phyloP scores from a whole-genome alignment of 2,888 invertebrate species.

The Ariolimax columbianus region DNA sequence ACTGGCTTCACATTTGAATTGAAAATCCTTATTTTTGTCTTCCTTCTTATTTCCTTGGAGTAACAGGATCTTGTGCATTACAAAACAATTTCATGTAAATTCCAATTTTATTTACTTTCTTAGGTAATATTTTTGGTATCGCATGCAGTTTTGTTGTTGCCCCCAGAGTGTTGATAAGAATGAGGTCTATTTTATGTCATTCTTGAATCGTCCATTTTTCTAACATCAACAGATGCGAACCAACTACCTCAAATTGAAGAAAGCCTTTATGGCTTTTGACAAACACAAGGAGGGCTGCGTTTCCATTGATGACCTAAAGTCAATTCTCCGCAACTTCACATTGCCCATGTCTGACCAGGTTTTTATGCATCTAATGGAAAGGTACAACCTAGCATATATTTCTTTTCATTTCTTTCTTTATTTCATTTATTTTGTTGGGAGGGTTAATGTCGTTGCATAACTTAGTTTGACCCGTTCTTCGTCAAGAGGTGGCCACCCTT shows the following conservation, averaged over 20 bases:
- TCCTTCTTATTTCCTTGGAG: no score
- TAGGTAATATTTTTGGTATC: no score
- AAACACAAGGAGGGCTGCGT: conserved; percentile 74
- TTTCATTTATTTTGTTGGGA: background rate
- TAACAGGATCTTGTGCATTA: no score
- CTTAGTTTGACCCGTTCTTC: no score
- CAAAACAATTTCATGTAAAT: no score
- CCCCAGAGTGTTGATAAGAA: no score
- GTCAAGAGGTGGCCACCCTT: no score
- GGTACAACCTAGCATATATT: conserved; percentile 62
- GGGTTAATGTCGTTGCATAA: background rate
- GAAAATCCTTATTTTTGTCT: no score
- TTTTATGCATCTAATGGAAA: conserved; percentile 76
- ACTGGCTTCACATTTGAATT: no score
- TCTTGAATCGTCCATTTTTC: background rate
- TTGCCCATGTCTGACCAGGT: conserved; percentile 76
- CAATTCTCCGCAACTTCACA: conserved; percentile 74
- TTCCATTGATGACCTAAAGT: conserved; percentile 70
- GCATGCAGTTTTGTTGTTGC: no score
- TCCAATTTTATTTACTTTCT: no score
- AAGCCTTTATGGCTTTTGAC: conserved; percentile 75
- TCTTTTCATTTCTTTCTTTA: background rate
- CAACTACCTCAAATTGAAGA: conserved; percentile 73
- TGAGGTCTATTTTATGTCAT: background rate
- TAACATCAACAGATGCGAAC: conserved; percentile 67